phyloP scores from a whole-genome alignment of 1,140 invertebrate genomes.

The Caenorhabditis briggsae region DNA sequence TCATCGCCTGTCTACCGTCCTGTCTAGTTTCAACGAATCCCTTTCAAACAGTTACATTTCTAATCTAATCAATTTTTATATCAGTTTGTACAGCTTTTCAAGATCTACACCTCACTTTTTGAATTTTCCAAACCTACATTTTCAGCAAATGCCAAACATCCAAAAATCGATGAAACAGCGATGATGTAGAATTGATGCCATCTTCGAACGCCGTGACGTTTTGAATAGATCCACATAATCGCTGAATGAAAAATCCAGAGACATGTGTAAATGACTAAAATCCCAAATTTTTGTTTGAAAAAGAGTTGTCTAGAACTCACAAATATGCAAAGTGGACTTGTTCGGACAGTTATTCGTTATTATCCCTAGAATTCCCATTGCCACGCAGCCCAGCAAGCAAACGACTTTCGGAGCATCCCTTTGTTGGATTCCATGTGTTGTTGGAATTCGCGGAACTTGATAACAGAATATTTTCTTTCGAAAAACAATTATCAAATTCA shows the following conservation, averaged over 20 bases:
- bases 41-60: too few species aligned
- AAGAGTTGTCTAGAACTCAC: background rate
- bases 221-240: background rate
- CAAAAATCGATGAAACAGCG: background rate
- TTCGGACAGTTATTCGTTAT: background rate
- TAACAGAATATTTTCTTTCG: background rate
- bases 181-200: conserved; percentile 11
- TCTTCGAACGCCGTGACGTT: background rate
- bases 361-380: background rate
- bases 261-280: background rate
- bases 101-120: background rate
- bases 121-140: background rate
- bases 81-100: too few species aligned
- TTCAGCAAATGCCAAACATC: background rate
- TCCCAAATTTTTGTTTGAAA: background rate
- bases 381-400: background rate
- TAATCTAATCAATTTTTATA: too few species aligned
- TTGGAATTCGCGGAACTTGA: background rate
- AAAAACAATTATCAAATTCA: conserved; percentile 4
- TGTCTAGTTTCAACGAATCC: too few species aligned
- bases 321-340: background rate
- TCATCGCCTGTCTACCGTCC: too few species aligned
- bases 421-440: background rate
- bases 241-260: background rate
- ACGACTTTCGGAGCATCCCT: background rate